A percentile compares a stretch with the other conserved stretches of the same genome.
phyloP scores from a whole-genome alignment of 2,888 invertebrate genomes.

The Pheosia tremula region DNA sequence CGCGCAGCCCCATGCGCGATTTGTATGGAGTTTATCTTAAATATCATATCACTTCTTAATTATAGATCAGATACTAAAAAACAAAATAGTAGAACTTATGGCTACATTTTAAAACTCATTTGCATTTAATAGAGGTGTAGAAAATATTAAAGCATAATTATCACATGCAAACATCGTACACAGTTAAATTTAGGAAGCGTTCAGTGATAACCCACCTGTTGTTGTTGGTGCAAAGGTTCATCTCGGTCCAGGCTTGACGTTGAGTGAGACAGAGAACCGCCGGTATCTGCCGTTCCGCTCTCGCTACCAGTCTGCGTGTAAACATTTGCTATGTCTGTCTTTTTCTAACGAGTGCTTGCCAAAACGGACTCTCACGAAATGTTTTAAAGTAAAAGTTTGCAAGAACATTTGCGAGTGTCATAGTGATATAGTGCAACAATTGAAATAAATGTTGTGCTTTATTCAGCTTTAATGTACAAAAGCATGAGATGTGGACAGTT shows the following conservation, averaged over 20 bases:
- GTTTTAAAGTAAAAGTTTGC: slow-evolving; percentile 2
- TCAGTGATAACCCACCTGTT: slow-evolving; percentile 71
- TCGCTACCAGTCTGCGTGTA: slow-evolving; percentile 80
- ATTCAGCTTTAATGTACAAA: neutral
- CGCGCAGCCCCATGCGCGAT: too few species aligned
- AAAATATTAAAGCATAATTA: neutral
- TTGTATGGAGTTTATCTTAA: too few species aligned
- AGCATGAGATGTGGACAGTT: neutral
- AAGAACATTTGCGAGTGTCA: slow-evolving; percentile 10
- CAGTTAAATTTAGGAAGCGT: neutral
- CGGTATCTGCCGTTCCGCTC: slow-evolving; percentile 85
- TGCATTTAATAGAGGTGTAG: neutral
- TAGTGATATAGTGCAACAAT: slow-evolving; percentile 9
- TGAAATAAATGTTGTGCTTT: neutral
- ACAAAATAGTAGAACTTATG: too few species aligned
- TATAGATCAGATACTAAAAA: too few species aligned
- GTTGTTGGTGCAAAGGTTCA: slow-evolving; percentile 85
- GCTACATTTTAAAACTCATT: too few species aligned
- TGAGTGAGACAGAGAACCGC: slow-evolving; percentile 90
- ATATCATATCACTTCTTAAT: too few species aligned
- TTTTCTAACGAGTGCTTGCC: slow-evolving; percentile 55
- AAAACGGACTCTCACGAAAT: slow-evolving; percentile 12
- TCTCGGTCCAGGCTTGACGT: slow-evolving; percentile 95
- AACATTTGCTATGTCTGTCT: slow-evolving; percentile 56
- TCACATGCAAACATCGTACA: slow-evolving; percentile 1